Base-by-base conservation (phyloP, 2,113 vertebrate genomes). In the Notothenia coriiceps region DNA sequence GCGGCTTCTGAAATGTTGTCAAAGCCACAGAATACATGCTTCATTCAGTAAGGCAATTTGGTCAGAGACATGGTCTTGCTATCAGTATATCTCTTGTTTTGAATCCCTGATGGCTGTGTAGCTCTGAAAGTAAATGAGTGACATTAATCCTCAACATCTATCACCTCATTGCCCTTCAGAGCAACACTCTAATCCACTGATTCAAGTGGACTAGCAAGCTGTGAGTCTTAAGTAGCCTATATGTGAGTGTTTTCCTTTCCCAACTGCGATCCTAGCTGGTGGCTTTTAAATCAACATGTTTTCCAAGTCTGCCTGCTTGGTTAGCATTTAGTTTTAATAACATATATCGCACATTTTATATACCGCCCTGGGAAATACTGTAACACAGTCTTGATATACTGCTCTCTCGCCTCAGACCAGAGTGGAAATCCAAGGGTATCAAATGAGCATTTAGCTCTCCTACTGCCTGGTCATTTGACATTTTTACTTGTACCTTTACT, bases 401-500 rank as follows among this genome's bases (percentile, higher is more conserved):
- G 29, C 29, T 29, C 29, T 29, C 29, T 29, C 29, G 29, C 29
- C 29, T 82, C 13, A 69, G 57, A 82, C 71, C 72, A 84, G 73
- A 70, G 80, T 78, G 80, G 74, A 80, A 88, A 89, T 55, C 69
- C 62, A 47, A 88, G 84, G 82, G 29, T 29, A 29, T 29, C 29
- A 29, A 29, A 29, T 29, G 3, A 29, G 29, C 29, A 87, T 76
- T 83, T 74, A 35, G 49, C 74, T 44, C 77, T 72, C 69, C 29
- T 79, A 46, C 81, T 54, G 46, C 69, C 35, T 69, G 6, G 50
- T 33, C 70, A 46, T 82, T 90, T 57, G 2, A 61, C 60, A 43
- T 90, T 87, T 88, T 87, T 82, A 83, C 80, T 84, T 75, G 50
- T 80, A 79, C 85, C 67, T 87, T 80, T 80, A 85, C 80, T 88